Percentiles rank a stretch among this genome's conserved stretches.
phyloP scores from a whole-genome alignment of 2,888 invertebrate species.

The Polietes domitor region DNA sequence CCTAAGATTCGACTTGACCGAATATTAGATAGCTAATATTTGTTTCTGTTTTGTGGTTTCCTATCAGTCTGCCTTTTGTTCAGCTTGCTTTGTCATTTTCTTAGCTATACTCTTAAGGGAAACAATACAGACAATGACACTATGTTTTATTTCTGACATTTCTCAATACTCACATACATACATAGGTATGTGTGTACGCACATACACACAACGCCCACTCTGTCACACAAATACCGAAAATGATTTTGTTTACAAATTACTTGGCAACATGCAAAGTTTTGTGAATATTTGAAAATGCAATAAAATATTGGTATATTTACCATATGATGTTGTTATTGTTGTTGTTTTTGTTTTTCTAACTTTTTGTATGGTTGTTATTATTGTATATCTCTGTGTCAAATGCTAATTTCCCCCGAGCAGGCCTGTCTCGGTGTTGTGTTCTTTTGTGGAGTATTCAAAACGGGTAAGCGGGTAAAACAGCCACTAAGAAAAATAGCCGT shows the following conservation, averaged over 20 bases:
- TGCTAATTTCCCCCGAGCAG: constrained; percentile 49
- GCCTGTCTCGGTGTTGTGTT: not conserved
- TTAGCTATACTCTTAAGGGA: not conserved
- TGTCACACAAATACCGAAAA: not conserved
- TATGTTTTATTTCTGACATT: not conserved
- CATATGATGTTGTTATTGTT: not conserved
- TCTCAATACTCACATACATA: not conserved
- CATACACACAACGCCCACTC: not conserved
- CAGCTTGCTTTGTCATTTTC: not conserved
- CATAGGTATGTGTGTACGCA: not conserved
- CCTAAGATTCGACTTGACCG: no score
- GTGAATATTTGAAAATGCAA: constrained; percentile 38
- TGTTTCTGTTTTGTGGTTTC: not conserved
- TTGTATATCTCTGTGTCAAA: constrained; percentile 27
- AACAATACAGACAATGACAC: not conserved
- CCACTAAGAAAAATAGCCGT: no score
- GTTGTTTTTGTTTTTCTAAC: not conserved
- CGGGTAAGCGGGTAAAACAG: no score
- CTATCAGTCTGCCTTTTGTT: not conserved
- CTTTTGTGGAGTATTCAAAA: no score
- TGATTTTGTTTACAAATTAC: constrained; percentile 54
- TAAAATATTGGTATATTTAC: constrained; percentile 26
- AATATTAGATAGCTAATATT: not conserved
- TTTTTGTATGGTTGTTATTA: not conserved
- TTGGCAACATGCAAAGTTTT: constrained; percentile 55